Evolutionary conservation across 2,888 invertebrate species (phyloP).

Genomic region (Pyrgus malvae): DNA sequence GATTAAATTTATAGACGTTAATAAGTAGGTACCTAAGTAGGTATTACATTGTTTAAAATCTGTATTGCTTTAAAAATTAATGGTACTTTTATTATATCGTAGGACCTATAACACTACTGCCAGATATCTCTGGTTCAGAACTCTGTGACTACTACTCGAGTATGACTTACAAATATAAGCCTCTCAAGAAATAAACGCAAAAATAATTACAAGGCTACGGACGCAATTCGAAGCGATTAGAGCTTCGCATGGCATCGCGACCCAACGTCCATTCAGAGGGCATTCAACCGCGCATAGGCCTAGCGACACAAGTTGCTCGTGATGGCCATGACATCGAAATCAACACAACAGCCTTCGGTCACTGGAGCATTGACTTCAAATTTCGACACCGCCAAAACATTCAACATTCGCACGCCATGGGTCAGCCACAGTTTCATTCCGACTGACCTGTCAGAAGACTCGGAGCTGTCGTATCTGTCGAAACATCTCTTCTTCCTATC

Average conservation of each 20-base stretch:
- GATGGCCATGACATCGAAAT: slow-evolving; percentile 79
- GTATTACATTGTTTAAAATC: no score
- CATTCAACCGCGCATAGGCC: slow-evolving; percentile 63
- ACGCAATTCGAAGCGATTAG: slow-evolving; percentile 48
- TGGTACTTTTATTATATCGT: no score
- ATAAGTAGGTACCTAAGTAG: no score
- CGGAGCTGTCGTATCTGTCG: slow-evolving; percentile 96
- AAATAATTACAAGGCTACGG: slow-evolving; percentile 34
- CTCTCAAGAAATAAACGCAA: slow-evolving; percentile 7
- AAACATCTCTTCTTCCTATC: slow-evolving; percentile 92
- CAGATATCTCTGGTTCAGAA: no score
- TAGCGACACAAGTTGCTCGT: slow-evolving; percentile 55
- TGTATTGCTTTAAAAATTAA: no score
- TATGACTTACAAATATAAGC: no score
- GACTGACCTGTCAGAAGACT: slow-evolving; percentile 95
- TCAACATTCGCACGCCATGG: slow-evolving; percentile 4
- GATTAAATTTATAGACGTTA: neutral
- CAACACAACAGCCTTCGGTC: slow-evolving; percentile 72
- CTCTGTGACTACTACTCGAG: no score
- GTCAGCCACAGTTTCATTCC: slow-evolving; percentile 15
- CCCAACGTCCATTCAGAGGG: slow-evolving; percentile 56
- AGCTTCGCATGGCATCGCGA: slow-evolving; percentile 44
- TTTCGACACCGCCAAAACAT: slow-evolving; percentile 56
- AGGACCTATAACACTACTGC: no score
- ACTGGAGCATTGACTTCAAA: slow-evolving; percentile 76